Percentiles rank a stretch among this genome's conserved stretches.
Evolutionary conservation across 2,113 vertebrate species (phyloP).

Genomic region (Neotoma lepida): DNA sequence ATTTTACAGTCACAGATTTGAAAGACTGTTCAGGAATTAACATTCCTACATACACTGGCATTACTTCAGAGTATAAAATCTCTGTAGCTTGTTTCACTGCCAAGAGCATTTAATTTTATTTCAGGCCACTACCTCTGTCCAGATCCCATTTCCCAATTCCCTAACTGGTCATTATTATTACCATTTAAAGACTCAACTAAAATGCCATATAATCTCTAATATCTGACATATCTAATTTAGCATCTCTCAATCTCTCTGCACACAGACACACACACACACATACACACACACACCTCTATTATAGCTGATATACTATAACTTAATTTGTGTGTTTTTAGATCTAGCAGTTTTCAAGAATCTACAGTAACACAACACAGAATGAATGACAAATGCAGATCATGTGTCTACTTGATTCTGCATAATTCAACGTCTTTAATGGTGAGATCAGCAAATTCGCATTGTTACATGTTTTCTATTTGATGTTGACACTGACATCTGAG

Average conservation of each 20-base stretch:
- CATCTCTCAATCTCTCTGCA: not conserved
- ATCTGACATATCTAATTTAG: constrained; percentile 7
- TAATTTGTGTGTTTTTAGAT: not conserved
- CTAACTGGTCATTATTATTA: not conserved
- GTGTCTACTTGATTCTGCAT: not conserved
- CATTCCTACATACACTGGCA: not conserved
- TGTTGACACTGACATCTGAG: too few relatives aligned
- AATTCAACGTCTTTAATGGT: not conserved
- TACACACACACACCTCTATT: not conserved
- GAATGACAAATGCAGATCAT: not conserved
- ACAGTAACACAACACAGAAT: not conserved
- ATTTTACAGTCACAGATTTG: not conserved
- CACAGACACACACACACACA: not conserved
- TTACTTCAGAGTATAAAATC: not conserved
- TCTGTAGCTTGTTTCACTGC: not conserved
- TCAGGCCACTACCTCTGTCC: not conserved
- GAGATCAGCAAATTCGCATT: not conserved
- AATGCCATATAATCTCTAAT: constrained; percentile 9
- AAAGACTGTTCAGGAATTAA: not conserved
- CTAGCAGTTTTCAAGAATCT: not conserved
- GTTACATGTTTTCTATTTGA: not conserved
- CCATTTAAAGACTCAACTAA: constrained; percentile 20
- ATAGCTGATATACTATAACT: not conserved
- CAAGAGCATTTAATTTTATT: constrained; percentile 33
- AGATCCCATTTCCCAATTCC: not conserved